Evolutionary conservation across 1,140 invertebrate genomes (phyloP).

Genomic region (Teleopsis dalmanni): DNA sequence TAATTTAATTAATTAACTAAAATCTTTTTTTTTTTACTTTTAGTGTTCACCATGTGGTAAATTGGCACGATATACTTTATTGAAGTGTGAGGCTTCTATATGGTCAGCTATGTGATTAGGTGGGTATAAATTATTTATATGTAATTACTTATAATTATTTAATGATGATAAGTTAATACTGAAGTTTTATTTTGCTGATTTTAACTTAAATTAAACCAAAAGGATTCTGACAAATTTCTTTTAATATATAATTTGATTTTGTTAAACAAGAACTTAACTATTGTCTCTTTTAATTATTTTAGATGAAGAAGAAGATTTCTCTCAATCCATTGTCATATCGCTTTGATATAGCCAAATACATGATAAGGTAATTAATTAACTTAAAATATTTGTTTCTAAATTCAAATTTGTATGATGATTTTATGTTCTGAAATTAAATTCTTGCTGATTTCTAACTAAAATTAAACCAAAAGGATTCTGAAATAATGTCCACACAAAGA

Average conservation of each 20-base stretch:
- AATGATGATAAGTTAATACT: conserved; percentile 13
- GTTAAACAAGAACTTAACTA: too few relatives aligned
- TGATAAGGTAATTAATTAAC: too few relatives aligned
- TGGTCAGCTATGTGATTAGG: neutral
- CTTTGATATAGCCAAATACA: too few relatives aligned
- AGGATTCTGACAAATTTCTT: conserved; percentile 10
- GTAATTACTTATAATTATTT: neutral
- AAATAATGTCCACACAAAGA: neutral
- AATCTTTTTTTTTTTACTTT: neutral
- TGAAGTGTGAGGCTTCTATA: neutral
- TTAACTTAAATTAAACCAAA: conserved; percentile 14
- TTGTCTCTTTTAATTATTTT: too few relatives aligned
- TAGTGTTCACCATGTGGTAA: too few relatives aligned
- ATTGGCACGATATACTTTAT: neutral
- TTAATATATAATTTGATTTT: too few relatives aligned
- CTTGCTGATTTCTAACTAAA: conserved; percentile 5
- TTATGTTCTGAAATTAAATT: neutral
- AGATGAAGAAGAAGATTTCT: too few relatives aligned
- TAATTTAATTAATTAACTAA: neutral
- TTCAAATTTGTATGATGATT: conserved; percentile 2
- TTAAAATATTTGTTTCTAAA: too few relatives aligned
- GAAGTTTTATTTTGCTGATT: conserved; percentile 10
- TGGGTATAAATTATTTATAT: neutral
- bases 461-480: conserved; percentile 15
- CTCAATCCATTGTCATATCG: too few relatives aligned